Conservation (phyloP, 2,888 invertebrate species). For the Bombylius major region DNA sequence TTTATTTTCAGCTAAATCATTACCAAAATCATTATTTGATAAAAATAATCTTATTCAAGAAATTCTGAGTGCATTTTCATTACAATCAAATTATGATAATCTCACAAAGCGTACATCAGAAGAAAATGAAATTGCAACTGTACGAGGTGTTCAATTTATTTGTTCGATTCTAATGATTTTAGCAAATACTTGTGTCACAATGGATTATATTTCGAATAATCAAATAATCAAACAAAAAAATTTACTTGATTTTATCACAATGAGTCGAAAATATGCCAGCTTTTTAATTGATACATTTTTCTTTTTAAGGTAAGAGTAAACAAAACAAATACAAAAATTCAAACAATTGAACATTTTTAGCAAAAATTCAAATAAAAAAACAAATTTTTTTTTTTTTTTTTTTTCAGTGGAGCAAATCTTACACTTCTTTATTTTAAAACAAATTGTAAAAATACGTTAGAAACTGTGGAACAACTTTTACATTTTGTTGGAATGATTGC, state of each 20-base stretch:
- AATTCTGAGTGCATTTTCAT: constrained; percentile 13
- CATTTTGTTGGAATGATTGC: constrained; percentile 42
- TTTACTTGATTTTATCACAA: constrained; percentile 19
- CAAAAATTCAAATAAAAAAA: no score
- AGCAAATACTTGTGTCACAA: constrained; percentile 47
- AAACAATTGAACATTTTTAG: background rate
- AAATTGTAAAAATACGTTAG: constrained; percentile 31
- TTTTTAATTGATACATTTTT: constrained; percentile 36
- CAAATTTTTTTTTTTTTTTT: background rate
- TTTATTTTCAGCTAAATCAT: background rate
- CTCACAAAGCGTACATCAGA: constrained; percentile 20
- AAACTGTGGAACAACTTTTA: constrained; percentile 37
- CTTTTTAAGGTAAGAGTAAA: constrained; percentile 50
- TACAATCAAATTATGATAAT: constrained; percentile 6
- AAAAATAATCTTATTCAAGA: constrained; percentile 3
- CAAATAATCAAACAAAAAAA: constrained; percentile 33
- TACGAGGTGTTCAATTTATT: constrained; percentile 49
- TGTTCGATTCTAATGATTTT: constrained; percentile 55
- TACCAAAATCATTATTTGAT: background rate
- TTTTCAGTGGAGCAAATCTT: constrained; percentile 45
- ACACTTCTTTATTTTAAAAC: constrained; percentile 48
- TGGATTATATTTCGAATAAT: constrained; percentile 44
- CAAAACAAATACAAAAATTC: background rate
- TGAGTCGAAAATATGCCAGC: constrained; percentile 15
- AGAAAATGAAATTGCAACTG: constrained; percentile 40